Evolutionary conservation across 2,113 vertebrate genomes (phyloP).

Genomic region (Nothocercus nigrocapillus): DNA sequence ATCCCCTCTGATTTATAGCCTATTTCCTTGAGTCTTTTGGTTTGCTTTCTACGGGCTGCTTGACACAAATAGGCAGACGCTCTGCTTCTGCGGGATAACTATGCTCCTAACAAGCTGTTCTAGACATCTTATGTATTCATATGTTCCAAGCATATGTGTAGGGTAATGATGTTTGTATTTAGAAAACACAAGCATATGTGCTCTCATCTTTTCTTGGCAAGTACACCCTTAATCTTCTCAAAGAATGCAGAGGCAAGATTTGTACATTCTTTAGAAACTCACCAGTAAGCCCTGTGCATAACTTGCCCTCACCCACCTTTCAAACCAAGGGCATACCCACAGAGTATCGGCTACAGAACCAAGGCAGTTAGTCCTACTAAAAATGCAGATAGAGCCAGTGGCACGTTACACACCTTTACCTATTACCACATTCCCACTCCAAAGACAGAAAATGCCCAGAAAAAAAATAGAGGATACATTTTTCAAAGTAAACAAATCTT

Average conservation of each 20-base stretch:
- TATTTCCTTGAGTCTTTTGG: neutral
- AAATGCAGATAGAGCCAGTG: neutral
- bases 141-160: neutral
- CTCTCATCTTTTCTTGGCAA: neutral
- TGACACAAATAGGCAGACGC: neutral
- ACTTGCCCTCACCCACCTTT: neutral
- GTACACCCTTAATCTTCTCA: neutral
- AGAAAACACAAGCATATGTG: neutral
- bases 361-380: neutral
- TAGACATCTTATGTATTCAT: neutral
- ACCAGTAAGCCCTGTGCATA: neutral
- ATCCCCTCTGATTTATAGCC: neutral
- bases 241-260: neutral
- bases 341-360: neutral
- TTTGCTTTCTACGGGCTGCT: neutral
- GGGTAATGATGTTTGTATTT: neutral
- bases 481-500: neutral
- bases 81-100: neutral
- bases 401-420: neutral
- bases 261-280: neutral
- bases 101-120: neutral
- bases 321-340: no score
- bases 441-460: neutral
- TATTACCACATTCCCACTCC: neutral
- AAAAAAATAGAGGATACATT: neutral